phyloP scores from a whole-genome alignment of 2,797 vertebrate genomes.

The Cryptoblepharus egeriae region DNA sequence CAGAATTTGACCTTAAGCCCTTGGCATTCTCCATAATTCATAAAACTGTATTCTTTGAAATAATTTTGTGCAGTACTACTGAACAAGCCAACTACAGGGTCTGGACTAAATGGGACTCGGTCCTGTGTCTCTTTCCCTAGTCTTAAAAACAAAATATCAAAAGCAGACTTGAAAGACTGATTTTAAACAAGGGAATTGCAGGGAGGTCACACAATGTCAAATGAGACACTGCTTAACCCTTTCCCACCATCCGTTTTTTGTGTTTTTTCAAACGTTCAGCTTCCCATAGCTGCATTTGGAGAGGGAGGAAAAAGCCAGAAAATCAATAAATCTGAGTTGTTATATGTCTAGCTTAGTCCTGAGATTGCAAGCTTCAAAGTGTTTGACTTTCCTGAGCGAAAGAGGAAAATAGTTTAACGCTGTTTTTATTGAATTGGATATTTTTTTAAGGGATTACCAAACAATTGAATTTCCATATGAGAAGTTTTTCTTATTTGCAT shows the following conservation, averaged over 20 bases:
- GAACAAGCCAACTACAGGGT: not conserved
- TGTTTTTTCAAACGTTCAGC: not conserved
- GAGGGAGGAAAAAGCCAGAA: no score
- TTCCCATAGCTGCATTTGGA: not conserved
- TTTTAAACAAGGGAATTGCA: not conserved
- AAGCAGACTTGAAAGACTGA: not conserved
- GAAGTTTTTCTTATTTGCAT: constrained; percentile 45
- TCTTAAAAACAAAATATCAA: not conserved
- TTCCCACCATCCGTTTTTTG: not conserved
- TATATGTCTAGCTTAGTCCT: not conserved
- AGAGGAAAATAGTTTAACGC: constrained; percentile 33
- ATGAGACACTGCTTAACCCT: not conserved
- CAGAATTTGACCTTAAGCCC: constrained; percentile 26
- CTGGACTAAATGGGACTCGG: not conserved
- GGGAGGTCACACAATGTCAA: no score
- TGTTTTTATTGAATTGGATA: constrained; percentile 32
- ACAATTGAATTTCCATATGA: constrained; percentile 13
- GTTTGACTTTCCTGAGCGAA: constrained; percentile 14
- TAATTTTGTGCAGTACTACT: not conserved
- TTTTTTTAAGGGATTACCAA: constrained; percentile 45
- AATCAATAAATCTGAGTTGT: not conserved
- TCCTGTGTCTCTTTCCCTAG: not conserved
- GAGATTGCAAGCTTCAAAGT: not conserved
- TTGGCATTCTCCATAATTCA: not conserved
- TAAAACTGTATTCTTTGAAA: constrained; percentile 23